A percentile compares a stretch with the other conserved stretches of the same genome.
phyloP scores from a whole-genome alignment of 2,113 vertebrate species.

The Vanacampus margaritifer region DNA sequence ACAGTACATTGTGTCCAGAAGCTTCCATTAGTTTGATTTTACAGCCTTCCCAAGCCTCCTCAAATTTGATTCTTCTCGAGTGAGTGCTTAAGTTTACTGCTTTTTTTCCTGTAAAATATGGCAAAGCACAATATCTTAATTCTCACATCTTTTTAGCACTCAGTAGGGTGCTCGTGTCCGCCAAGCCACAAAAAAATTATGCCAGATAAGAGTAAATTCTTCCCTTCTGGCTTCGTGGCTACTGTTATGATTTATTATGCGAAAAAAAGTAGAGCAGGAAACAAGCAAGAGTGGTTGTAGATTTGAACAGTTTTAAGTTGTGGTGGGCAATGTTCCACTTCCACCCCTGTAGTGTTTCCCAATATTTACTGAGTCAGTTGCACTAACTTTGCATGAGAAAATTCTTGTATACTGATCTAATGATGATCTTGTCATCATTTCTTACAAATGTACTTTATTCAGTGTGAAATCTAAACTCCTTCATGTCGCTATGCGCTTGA shows the following conservation, averaged over 20 bases:
- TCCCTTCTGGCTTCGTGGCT: not conserved
- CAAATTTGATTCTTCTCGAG: slow-evolving; percentile 9
- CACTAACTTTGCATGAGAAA: not conserved
- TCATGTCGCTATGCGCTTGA: not conserved
- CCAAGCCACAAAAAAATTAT: not conserved
- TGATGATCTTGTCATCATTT: not conserved
- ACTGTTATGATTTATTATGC: not conserved
- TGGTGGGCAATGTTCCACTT: not conserved
- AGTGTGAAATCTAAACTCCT: not conserved
- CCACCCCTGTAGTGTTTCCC: not conserved
- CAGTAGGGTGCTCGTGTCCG: not conserved
- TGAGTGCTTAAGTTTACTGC: slow-evolving; percentile 18
- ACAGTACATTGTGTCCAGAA: slow-evolving; percentile 18
- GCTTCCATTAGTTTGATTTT: slow-evolving; percentile 26
- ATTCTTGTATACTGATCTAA: not conserved
- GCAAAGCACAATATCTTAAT: not conserved
- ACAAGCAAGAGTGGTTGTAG: not conserved
- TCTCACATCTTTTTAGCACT: slow-evolving; percentile 7
- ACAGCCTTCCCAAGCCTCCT: slow-evolving; percentile 4
- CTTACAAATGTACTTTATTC: not conserved
- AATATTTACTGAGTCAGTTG: not conserved
- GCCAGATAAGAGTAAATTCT: not conserved
- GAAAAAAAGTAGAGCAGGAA: not conserved
- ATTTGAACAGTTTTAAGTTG: not conserved
- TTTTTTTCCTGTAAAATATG: not conserved